Evolutionary conservation across 1,140 invertebrate genomes (phyloP).

Genomic region (Acromyrmex charruanus): DNA sequence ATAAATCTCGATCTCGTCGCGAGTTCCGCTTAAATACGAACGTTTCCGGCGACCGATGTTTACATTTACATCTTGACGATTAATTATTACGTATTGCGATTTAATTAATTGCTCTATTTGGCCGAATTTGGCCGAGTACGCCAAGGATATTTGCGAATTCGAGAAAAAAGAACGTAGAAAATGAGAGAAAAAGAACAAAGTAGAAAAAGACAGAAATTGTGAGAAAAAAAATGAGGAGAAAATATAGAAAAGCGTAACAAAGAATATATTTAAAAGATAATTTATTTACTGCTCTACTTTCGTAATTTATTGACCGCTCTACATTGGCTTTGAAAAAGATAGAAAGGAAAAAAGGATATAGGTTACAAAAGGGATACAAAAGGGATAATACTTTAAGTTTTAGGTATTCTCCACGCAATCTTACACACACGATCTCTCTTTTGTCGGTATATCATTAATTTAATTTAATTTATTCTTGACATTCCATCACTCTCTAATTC

Average conservation of each 20-base stretch:
- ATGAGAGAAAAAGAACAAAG: not conserved
- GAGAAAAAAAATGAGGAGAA: not conserved
- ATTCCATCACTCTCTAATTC: not conserved
- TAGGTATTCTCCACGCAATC: not conserved
- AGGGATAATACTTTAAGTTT: not conserved
- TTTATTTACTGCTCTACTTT: not conserved
- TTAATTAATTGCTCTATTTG: constrained; percentile 73
- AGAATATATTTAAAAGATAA: not conserved
- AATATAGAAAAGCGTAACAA: not conserved
- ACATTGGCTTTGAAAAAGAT: not conserved
- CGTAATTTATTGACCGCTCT: constrained; percentile 5
- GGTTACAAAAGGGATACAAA: no score
- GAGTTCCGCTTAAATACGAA: constrained; percentile 43
- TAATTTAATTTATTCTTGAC: constrained; percentile 26
- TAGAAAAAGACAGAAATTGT: not conserved
- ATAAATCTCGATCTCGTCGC: constrained; percentile 57
- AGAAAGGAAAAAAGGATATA: not conserved
- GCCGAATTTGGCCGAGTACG: constrained; percentile 72
- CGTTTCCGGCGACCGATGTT: constrained; percentile 56
- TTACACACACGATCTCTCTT: constrained; percentile 2
- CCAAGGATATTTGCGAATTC: constrained; percentile 64
- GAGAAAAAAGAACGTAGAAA: not conserved
- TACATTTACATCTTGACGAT: constrained; percentile 52
- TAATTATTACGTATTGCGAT: constrained; percentile 50
- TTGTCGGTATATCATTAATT: constrained; percentile 11